phyloP scores from a whole-genome alignment of 1,140 invertebrate genomes.

The Battus philenor region DNA sequence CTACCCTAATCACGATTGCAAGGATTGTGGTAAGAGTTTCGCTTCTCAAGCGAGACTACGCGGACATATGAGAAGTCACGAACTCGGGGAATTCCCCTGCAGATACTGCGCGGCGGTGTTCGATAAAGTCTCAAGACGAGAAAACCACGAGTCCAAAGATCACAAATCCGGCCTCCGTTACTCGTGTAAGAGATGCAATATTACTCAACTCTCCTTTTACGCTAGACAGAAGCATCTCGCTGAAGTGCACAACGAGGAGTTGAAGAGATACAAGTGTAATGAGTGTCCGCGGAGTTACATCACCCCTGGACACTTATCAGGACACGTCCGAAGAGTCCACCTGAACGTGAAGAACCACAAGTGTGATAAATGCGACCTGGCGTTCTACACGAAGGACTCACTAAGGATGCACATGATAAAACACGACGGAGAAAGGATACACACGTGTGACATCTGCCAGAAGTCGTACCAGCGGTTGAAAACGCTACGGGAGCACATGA shows the following conservation, averaged over 20 bases:
- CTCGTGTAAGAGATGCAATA: slow-evolving; percentile 53
- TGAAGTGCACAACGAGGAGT: slow-evolving; percentile 58
- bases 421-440: slow-evolving; percentile 78
- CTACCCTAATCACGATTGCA: slow-evolving; percentile 63
- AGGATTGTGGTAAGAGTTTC: slow-evolving; percentile 74
- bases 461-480: slow-evolving; percentile 68
- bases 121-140: slow-evolving; percentile 57
- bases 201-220: slow-evolving; percentile 50
- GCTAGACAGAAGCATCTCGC: slow-evolving; percentile 54
- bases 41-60: slow-evolving; percentile 69
- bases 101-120: slow-evolving; percentile 62
- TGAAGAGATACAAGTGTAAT: slow-evolving; percentile 61
- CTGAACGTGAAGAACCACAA: slow-evolving; percentile 65
- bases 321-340: slow-evolving; percentile 58
- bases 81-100: slow-evolving; percentile 54
- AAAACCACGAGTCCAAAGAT: slow-evolving; percentile 59
- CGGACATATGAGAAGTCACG: slow-evolving; percentile 69
- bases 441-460: slow-evolving; percentile 57
- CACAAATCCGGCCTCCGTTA: slow-evolving; percentile 55
- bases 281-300: slow-evolving; percentile 56
- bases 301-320: slow-evolving; percentile 50
- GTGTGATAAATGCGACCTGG: slow-evolving; percentile 66
- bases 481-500: slow-evolving; percentile 79
- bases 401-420: slow-evolving; percentile 87
- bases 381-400: slow-evolving; percentile 59